phyloP scores from a whole-genome alignment of 2,113 vertebrate genomes.

The Corythornis madagascariensis region DNA sequence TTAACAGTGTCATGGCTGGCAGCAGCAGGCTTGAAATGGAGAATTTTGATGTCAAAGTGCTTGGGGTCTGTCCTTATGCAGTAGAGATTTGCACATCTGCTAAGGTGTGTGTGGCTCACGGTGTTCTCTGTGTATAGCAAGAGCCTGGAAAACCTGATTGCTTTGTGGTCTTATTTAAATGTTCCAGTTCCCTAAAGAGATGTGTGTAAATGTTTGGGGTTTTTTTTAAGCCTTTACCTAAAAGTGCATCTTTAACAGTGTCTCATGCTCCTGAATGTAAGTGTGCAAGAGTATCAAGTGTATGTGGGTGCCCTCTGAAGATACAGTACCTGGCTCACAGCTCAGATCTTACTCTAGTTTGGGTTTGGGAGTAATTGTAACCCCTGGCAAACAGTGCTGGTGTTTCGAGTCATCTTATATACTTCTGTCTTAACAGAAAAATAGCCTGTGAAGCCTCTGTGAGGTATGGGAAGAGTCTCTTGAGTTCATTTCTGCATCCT shows the following conservation, averaged over 20 bases:
- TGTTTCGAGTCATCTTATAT: neutral
- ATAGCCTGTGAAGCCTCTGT: neutral
- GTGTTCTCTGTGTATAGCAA: neutral
- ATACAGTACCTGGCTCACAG: neutral
- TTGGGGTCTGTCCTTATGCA: conserved; percentile 17
- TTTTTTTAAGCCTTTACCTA: neutral
- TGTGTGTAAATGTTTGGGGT: neutral
- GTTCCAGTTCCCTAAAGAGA: neutral
- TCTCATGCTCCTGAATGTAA: neutral
- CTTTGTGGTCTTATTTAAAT: conserved; percentile 21
- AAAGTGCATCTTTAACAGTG: neutral
- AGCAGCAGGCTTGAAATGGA: neutral
- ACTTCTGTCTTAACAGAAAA: neutral
- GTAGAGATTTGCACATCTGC: neutral
- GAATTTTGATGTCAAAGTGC: neutral
- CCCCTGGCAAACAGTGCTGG: neutral
- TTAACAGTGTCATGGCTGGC: neutral
- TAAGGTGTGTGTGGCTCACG: neutral
- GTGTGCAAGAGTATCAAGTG: neutral
- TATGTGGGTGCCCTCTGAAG: neutral
- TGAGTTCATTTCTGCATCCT: neutral
- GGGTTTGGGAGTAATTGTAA: neutral
- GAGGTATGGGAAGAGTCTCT: neutral
- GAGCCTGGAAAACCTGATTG: conserved; percentile 1
- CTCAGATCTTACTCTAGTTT: neutral